phyloP scores from a whole-genome alignment of 2,888 invertebrate genomes.

The Volucella zonaria region DNA sequence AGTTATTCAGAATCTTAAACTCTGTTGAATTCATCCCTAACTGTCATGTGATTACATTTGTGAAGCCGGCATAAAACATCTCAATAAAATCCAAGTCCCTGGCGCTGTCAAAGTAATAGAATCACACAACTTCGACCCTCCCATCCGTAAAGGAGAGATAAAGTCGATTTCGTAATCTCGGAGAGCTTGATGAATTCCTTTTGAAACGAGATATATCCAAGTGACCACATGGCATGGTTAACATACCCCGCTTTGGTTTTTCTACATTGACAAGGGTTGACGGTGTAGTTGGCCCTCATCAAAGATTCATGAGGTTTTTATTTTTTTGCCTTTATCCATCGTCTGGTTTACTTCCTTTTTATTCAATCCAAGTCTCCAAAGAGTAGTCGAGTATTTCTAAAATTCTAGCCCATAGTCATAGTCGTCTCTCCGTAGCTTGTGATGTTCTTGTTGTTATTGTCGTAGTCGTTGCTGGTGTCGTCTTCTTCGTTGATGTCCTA shows the following conservation, averaged over 20 bases:
- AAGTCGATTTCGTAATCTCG: conserved; percentile 48
- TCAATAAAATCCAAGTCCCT: conserved; percentile 29
- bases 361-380: conserved; percentile 9
- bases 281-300: conserved; percentile 58
- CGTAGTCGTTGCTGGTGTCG: conserved; percentile 16
- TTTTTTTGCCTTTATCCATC: conserved; percentile 16
- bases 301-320: conserved; percentile 64
- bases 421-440: background rate
- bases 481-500: conserved; percentile 45
- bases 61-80: background rate
- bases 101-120: conserved; percentile 37
- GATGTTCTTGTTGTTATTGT: background rate
- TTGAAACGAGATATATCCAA: conserved; percentile 12
- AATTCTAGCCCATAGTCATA: background rate
- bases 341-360: conserved; percentile 8
- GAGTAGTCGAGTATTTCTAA: conserved; percentile 12
- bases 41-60: too few relatives aligned
- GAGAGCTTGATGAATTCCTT: conserved; percentile 47
- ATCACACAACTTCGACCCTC: background rate
- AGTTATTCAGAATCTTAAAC: too few relatives aligned
- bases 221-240: conserved; percentile 43
- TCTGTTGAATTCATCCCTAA: too few relatives aligned
- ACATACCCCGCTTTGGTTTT: conserved; percentile 43
- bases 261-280: conserved; percentile 60
- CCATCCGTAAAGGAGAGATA: background rate